Conservation (phyloP, 1,140 invertebrate genomes). For the Drosophila varians region DNA sequence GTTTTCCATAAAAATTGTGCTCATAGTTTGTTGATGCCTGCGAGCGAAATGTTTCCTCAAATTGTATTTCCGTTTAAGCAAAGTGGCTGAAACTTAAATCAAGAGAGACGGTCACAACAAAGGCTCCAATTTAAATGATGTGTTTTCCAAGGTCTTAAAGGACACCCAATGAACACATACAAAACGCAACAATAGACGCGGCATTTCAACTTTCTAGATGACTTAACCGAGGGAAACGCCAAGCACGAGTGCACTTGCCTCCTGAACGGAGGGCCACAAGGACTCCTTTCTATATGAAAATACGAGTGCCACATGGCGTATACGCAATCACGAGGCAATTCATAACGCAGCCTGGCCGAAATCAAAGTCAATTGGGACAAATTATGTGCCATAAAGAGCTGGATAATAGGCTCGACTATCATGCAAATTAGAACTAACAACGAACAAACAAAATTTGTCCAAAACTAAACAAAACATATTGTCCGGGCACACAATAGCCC, state of each 20-base stretch:
- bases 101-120: not conserved
- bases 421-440: slow-evolving; percentile 26
- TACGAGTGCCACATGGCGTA: not conserved
- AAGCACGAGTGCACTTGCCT: slow-evolving; percentile 4
- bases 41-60: not conserved
- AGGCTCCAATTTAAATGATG: not conserved
- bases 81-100: not conserved
- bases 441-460: not conserved
- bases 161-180: not conserved
- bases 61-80: not conserved
- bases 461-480: slow-evolving; percentile 23
- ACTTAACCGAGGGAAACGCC: not conserved
- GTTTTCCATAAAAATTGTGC: not conserved
- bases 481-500: slow-evolving; percentile 30
- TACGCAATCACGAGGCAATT: not conserved
- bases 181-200: slow-evolving; percentile 1
- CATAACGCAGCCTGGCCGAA: not conserved
- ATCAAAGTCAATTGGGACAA: slow-evolving; percentile 4
- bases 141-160: not conserved
- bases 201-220: slow-evolving; percentile 15
- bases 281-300: not conserved
- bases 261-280: too few relatives aligned
- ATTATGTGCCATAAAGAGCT: slow-evolving; percentile 2
- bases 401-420: slow-evolving; percentile 21
- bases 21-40: slow-evolving; percentile 4